A percentile compares a stretch with the other conserved stretches of the same genome.
phyloP scores from a whole-genome alignment of 1,140 invertebrate species.

The Neotoxoptera formosana region DNA sequence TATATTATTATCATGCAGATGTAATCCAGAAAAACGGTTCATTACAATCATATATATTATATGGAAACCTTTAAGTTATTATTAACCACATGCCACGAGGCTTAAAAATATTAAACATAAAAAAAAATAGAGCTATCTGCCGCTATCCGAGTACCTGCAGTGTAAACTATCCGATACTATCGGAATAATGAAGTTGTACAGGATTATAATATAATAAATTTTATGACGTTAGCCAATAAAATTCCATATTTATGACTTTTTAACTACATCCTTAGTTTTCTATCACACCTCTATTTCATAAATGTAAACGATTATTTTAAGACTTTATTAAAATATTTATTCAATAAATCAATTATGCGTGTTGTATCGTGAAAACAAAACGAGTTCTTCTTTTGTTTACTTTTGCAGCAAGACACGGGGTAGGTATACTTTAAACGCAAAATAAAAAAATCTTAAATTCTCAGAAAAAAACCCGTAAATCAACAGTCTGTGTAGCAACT shows the following conservation, averaged over 20 bases:
- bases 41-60: not conserved
- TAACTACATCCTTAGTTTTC: not conserved
- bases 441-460: not conserved
- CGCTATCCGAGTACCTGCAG: not conserved
- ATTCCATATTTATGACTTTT: not conserved
- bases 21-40: not conserved
- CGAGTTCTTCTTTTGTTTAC: not conserved
- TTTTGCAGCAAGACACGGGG: not conserved
- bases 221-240: not conserved
- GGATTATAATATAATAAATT: not conserved
- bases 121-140: not conserved
- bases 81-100: not conserved
- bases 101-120: not conserved
- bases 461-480: not conserved
- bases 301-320: not conserved
- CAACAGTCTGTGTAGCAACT: not conserved
- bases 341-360: not conserved
- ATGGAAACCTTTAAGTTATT: not conserved
- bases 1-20: not conserved
- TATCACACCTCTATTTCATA: not conserved
- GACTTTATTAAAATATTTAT: not conserved
- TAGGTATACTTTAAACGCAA: rapidly evolving
- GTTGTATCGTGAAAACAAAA: not conserved
- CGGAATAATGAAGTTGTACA: not conserved
- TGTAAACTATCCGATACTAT: not conserved